Evolutionary conservation across 2,113 vertebrate species (phyloP).

Genomic region (Rhynchopsitta pachyrhyncha): DNA sequence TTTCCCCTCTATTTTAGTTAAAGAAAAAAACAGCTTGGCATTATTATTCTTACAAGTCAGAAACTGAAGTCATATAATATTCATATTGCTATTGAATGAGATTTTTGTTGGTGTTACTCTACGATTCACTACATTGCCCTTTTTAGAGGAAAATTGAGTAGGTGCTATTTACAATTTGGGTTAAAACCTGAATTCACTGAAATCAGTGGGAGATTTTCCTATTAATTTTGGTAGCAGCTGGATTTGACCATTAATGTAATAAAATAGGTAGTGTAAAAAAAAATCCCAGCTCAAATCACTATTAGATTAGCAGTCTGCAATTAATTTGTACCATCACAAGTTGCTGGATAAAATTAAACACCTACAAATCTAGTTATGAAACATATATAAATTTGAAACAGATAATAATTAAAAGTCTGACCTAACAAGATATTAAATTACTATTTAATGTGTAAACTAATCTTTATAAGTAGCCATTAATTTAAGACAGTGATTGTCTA

Average conservation of each 20-base stretch:
- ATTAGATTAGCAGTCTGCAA: slow-evolving; percentile 28
- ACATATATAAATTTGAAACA: not conserved
- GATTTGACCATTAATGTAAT: slow-evolving; percentile 39
- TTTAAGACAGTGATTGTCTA: not conserved
- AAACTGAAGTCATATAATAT: not conserved
- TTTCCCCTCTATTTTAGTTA: not conserved
- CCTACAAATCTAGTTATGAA: not conserved
- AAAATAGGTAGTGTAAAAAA: not conserved
- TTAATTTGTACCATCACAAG: slow-evolving; percentile 4
- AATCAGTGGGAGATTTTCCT: slow-evolving; percentile 55
- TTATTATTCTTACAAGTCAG: not conserved
- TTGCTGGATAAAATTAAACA: slow-evolving; percentile 27
- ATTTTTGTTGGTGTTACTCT: not conserved
- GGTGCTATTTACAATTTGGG: slow-evolving; percentile 9
- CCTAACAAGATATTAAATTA: not conserved
- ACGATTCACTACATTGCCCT: not conserved
- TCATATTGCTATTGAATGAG: not conserved
- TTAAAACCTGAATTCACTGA: slow-evolving; percentile 35
- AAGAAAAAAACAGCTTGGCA: not conserved
- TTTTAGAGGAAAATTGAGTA: not conserved
- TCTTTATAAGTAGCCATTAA: slow-evolving; percentile 22
- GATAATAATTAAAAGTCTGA: not conserved
- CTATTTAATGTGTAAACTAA: not conserved
- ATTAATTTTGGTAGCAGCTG: slow-evolving; percentile 47
- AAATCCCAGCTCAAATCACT: not conserved